Percentiles rank a stretch among this genome's conserved stretches.
phyloP scores from a whole-genome alignment of 2,113 vertebrate species.

The Sclerurus mexicanus region DNA sequence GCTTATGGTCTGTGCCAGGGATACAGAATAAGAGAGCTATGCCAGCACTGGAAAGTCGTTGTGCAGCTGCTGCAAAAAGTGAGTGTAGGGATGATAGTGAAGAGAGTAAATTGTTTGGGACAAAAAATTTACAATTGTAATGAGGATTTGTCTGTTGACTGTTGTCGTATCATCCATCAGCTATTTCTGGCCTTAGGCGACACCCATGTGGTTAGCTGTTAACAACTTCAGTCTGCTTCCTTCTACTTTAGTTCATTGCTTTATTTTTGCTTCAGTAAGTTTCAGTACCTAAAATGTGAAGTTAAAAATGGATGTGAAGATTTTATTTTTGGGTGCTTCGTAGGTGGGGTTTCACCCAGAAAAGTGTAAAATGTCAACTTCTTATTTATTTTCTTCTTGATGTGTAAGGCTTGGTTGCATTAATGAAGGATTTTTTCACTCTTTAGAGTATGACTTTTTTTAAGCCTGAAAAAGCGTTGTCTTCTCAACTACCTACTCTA shows the following conservation, averaged over 20 bases:
- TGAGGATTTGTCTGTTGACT: slow-evolving; percentile 55
- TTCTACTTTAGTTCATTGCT: slow-evolving; percentile 21
- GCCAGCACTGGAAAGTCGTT: neutral
- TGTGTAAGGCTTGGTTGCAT: neutral
- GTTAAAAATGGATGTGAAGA: slow-evolving; percentile 17
- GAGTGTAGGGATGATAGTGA: neutral
- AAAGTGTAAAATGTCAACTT: neutral
- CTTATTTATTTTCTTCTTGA: slow-evolving; percentile 17
- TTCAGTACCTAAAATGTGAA: slow-evolving; percentile 9
- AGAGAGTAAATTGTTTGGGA: slow-evolving; percentile 23
- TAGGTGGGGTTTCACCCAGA: neutral
- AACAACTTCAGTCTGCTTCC: slow-evolving; percentile 23
- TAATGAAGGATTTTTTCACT: neutral
- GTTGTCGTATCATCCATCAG: slow-evolving; percentile 38
- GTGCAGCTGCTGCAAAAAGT: slow-evolving; percentile 13
- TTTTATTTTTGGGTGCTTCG: slow-evolving; percentile 12
- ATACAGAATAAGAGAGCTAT: neutral
- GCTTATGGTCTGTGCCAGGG: neutral
- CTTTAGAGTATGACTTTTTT: neutral
- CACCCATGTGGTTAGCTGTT: slow-evolving; percentile 15
- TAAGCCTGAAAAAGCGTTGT: neutral
- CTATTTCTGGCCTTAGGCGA: slow-evolving; percentile 27
- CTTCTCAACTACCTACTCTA: neutral
- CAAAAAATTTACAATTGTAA: slow-evolving; percentile 53
- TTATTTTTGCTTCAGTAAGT: slow-evolving; percentile 18